Base-by-base conservation (phyloP, 92 coral and sea anemone genomes). In the Desmophyllum pertusum region DNA sequence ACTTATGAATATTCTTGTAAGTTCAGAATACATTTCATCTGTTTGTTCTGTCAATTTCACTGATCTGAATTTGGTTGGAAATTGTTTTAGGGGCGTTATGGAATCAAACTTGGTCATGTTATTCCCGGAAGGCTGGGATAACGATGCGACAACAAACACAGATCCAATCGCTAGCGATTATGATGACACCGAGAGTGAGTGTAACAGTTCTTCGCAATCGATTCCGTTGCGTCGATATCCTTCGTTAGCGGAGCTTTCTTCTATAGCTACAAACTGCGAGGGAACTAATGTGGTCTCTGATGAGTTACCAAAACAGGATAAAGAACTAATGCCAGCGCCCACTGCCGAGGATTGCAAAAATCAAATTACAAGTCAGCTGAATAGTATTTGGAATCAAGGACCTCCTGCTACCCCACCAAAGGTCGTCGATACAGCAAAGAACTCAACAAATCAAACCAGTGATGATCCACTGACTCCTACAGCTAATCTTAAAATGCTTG, bases 401-500 rank as follows among this genome's bases (percentile, higher is more conserved):
- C 85, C 85, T 27, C 98, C 94, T 6, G 88, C 87, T 15, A 96
- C 98, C 19, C 98, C 98, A 31, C 95, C 98, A 42, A 96, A 96
- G 77, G 86, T 62, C 0, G 50, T 85, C 55, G 69, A 55, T 23
- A 80, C 75, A 50, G 50, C 74, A 15, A 80, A 72, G 30, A 67
- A 75, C 19, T n/a, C 35, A 30, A 23, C 84, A 36, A 70, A 74
- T 55, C 81, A 70, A 51, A 37, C 30, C 38, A 59, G 78, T 6
- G 95, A 90, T 25, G 98, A 96, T 40, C 99, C 99, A 17, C 85
- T 96, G 8, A 96, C 99, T 68, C 99, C 99, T 18, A 94, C 98
- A 21, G 99, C 99, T 27, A 96, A 96, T 80, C 93, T 96, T 45
- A 96, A 96, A 87, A 94, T 96, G 95, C 91, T 96, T 19, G 98